Evolutionary conservation across 2,797 vertebrate species (phyloP), one percentile per base, ranked within the genome.

Genomic region (Lacerta agilis): DNA sequence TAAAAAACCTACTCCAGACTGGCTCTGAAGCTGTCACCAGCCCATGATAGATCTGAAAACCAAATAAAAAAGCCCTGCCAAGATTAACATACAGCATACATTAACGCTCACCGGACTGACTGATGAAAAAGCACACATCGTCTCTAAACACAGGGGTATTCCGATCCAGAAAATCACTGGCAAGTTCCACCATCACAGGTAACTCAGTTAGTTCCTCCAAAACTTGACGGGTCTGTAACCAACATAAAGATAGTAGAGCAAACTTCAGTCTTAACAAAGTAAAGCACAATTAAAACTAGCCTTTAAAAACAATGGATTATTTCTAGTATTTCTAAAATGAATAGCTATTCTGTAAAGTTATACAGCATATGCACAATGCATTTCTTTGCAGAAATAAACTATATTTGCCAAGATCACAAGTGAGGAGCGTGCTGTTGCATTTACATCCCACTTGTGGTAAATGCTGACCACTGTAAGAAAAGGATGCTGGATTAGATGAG

Each of bases 101-200:
- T 27, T 72, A 69, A 33, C 71, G 80, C 95, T 95, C 95, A 99
- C 98, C 98, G 96, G 98, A 99, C 85, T 99, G 98, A 93, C 98
- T 99, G 94, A 99, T 99, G 90, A 98, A 99, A 94, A 99, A 99
- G 95, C 98, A 98, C 75, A 99, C 98, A 0, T 99, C 98, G n/a
- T 99, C 98, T 96, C 98, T 98, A 96, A 98, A 99, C 27, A 99
- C 98, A 4, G 98, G 98, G 0, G 98, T 99, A 95, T 98, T 98
- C 89, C 98, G 98, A 83, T 99, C 98, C 95, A 99, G 95, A 94
- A 99, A 99, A 93, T 99, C 98, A 41, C 98, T 99, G 3, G 98
- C 98, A 92, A 99, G 97, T 96, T 99, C 98, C 88, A 99, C 98
- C 98, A 99, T 99, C 95, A 99, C 98, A 1, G 98, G 98, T 27